Conservation (phyloP, 2,888 invertebrate genomes). For the Athrips mouffetella region DNA sequence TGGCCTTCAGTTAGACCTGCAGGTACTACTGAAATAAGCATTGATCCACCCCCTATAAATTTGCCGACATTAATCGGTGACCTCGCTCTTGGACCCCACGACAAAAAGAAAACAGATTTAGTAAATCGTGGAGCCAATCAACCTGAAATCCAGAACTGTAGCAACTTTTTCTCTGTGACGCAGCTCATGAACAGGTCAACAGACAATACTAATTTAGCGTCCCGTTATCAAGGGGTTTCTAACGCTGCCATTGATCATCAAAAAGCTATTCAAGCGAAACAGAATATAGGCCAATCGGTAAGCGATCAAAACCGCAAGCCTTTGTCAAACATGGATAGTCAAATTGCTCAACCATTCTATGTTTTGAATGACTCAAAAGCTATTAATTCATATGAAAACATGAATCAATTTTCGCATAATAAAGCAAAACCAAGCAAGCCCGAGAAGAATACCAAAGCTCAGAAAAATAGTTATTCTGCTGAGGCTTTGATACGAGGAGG, state of each 20-base stretch:
- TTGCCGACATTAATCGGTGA: conserved; percentile 69
- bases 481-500: conserved; percentile 66
- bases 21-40: conserved; percentile 70
- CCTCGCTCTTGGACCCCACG: conserved; percentile 68
- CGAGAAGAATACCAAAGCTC: conserved; percentile 56
- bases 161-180: conserved; percentile 68
- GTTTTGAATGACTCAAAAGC: conserved; percentile 59
- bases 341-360: conserved; percentile 56
- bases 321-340: conserved; percentile 51
- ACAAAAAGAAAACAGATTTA: conserved; percentile 60
- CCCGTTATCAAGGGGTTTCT: conserved; percentile 52
- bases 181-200: conserved; percentile 70
- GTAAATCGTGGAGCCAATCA: conserved; percentile 45
- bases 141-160: conserved; percentile 60
- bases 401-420: conserved; percentile 48
- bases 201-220: conserved; percentile 46
- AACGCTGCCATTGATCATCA: conserved; percentile 36
- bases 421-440: conserved; percentile 56
- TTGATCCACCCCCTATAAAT: conserved; percentile 71
- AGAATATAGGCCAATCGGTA: conserved; percentile 44
- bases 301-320: conserved; percentile 54
- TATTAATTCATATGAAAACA: conserved; percentile 50
- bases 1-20: conserved; percentile 66
- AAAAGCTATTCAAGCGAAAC: conserved; percentile 49
- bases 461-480: conserved; percentile 69